phyloP scores from a whole-genome alignment of 2,797 vertebrate species.

The Lepidocolaptes lacrymiger region DNA sequence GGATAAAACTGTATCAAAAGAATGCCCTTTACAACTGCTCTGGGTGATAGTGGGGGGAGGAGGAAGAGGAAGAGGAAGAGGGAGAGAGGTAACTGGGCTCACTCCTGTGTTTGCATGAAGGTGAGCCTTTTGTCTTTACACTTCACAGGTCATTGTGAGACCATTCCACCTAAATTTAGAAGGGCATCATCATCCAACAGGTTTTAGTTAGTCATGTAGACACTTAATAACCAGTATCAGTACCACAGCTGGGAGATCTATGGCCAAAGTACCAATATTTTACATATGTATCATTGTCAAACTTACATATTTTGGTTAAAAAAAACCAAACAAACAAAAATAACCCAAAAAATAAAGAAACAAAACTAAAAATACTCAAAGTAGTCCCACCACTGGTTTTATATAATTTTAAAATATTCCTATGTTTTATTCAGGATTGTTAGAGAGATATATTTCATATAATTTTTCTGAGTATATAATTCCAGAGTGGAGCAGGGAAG shows the following conservation, averaged over 20 bases:
- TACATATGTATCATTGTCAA: background rate
- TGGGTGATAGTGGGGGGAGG: background rate
- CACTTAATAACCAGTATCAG: background rate
- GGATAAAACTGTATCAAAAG: slow-evolving; percentile 41
- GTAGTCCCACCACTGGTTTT: background rate
- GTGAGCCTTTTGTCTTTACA: slow-evolving; percentile 12
- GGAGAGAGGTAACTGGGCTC: background rate
- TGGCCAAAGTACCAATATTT: background rate
- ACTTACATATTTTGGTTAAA: background rate
- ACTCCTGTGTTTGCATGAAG: background rate
- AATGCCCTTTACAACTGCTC: background rate
- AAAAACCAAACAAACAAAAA: background rate
- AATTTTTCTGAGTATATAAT: background rate
- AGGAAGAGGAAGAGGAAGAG: background rate
- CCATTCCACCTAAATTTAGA: background rate
- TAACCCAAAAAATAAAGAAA: background rate
- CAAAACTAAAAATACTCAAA: background rate
- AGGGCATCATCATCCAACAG: background rate
- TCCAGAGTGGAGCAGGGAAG: background rate
- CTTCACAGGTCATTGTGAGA: background rate
- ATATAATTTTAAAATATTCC: background rate
- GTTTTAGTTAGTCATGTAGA: background rate
- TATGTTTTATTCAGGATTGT: background rate
- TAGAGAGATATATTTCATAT: background rate
- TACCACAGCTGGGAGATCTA: background rate